phyloP scores from a whole-genome alignment of 2,113 vertebrate species.

The Toxotes chatareus region DNA sequence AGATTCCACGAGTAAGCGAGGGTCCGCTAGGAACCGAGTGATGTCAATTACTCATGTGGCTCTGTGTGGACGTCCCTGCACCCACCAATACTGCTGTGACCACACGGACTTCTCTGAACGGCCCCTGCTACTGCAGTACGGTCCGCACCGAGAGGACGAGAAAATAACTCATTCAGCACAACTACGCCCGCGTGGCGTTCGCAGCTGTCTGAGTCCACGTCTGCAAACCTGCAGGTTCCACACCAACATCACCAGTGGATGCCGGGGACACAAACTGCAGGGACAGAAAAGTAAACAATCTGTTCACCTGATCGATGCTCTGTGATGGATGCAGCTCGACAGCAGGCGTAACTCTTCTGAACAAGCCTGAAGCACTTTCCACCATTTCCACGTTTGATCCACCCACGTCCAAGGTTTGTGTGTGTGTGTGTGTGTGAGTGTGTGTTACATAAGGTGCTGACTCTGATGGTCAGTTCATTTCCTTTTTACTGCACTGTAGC shows the following conservation, averaged over 20 bases:
- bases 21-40: too few relatives aligned
- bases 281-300: conserved; percentile 18
- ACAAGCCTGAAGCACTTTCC: conserved; percentile 62
- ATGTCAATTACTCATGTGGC: too few relatives aligned
- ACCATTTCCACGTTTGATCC: conserved; percentile 42
- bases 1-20: too few relatives aligned
- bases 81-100: too few relatives aligned
- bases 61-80: too few relatives aligned
- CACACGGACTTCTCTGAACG: too few relatives aligned
- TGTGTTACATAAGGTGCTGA: conserved; percentile 38
- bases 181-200: too few relatives aligned
- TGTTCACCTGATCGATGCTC: conserved; percentile 38
- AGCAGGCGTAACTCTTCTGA: conserved; percentile 10
- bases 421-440: not conserved
- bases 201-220: too few relatives aligned
- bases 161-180: too few relatives aligned
- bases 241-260: not conserved
- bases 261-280: not conserved
- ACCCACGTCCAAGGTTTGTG: conserved; percentile 31
- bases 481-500: conserved; percentile 3
- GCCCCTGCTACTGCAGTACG: too few relatives aligned
- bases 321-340: not conserved
- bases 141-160: too few relatives aligned
- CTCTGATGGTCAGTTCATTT: not conserved
- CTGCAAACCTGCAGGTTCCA: not conserved